Percentiles rank a stretch among this genome's conserved stretches.
Conservation (phyloP, 2,888 invertebrate genomes). For the Drosophila fulvimacula region DNA sequence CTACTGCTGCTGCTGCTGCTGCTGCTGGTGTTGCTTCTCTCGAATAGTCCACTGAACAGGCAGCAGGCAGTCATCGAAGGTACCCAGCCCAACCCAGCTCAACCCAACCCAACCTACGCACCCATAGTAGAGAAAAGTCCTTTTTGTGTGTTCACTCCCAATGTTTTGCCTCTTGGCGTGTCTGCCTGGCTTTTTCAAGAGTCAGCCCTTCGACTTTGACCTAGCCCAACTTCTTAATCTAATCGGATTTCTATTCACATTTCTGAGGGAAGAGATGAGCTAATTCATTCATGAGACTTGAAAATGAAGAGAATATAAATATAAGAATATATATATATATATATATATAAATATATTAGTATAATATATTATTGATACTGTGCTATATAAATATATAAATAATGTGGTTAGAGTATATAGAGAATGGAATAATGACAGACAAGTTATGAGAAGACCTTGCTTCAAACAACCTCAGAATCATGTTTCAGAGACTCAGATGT, state of each 20-base stretch:
- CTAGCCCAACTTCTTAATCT: background rate
- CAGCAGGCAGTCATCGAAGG: background rate
- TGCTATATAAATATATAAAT: too few relatives aligned
- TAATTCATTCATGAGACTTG: background rate
- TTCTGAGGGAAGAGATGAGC: background rate
- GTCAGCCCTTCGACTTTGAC: background rate
- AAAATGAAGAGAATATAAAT: too few relatives aligned
- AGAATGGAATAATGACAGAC: too few relatives aligned
- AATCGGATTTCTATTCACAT: background rate
- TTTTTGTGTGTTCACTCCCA: background rate
- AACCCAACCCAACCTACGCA: background rate
- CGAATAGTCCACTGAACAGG: conserved; percentile 3
- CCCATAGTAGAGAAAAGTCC: background rate
- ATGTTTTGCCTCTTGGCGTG: background rate
- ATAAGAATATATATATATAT: too few relatives aligned
- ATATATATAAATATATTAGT: too few relatives aligned
- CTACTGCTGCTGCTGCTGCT: background rate
- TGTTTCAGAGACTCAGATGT: too few relatives aligned
- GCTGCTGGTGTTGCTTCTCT: background rate
- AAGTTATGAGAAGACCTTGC: too few relatives aligned
- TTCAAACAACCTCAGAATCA: too few relatives aligned
- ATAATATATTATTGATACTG: too few relatives aligned
- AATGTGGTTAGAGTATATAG: too few relatives aligned
- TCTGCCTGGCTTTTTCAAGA: background rate
- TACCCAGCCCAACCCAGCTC: background rate